phyloP scores from a whole-genome alignment of 2,888 invertebrate genomes.

The Microctonus brassicae region DNA sequence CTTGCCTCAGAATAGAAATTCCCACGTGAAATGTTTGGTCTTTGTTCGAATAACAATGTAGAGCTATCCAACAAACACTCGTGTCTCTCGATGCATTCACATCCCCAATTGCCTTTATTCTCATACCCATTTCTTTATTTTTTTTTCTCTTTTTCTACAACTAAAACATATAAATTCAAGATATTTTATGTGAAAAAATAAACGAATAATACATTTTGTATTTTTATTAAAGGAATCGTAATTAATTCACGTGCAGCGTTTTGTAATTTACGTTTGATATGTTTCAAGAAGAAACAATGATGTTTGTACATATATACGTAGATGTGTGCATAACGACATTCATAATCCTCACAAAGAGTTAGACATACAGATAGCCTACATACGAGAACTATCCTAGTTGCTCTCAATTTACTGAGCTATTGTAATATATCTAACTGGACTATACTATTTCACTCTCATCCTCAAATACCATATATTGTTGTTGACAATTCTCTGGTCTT shows the following conservation, averaged over 20 bases:
- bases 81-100: background rate
- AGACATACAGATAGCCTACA: too few relatives aligned
- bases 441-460: background rate
- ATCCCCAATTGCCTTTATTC: background rate
- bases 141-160: too few relatives aligned
- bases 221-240: background rate
- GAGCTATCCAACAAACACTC: background rate
- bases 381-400: too few relatives aligned
- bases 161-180: too few relatives aligned
- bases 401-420: background rate
- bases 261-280: too few relatives aligned
- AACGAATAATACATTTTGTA: too few relatives aligned
- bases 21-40: conserved; percentile 11
- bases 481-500: background rate
- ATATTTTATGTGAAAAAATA: too few relatives aligned
- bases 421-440: background rate
- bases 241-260: background rate
- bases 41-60: conserved; percentile 14
- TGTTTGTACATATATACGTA: too few relatives aligned
- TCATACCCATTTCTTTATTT: background rate
- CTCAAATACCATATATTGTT: background rate
- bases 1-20: conserved; percentile 13
- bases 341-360: too few relatives aligned
- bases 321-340: too few relatives aligned
- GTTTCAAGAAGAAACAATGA: too few relatives aligned